Base-by-base conservation (phyloP, 2,888 invertebrate genomes). In the Drosophila pseudotakahashii region DNA sequence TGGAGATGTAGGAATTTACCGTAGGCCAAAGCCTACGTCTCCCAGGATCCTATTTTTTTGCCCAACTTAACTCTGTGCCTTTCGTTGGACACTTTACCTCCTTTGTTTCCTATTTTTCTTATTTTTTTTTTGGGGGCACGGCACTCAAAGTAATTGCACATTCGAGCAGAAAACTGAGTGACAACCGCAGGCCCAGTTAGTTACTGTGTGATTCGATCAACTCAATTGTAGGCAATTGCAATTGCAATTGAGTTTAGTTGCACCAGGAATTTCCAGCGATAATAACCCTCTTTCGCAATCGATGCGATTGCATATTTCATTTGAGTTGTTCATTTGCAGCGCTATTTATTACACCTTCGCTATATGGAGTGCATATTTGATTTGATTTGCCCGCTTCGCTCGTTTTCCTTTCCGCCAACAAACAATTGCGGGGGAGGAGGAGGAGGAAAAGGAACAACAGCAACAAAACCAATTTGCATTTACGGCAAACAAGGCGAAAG, bases 381-480 rank as follows among this genome's bases (percentile, higher is more conserved):
- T 71, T 81, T 76, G 66, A 53, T 76, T 73, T 73, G 73, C 52
- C 55, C 73, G 47, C 48, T 19, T 34, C 16, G 10, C 32, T 34
- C 34, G 48, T n/a, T 48, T 19, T 34, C 48, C 34, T 34, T 48
- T 48, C 34, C 16, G 16, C 48, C n/a, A 34, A 42, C 45, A 63
- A 71, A 59, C 60, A 66, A 61, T 66, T 60, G 36, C 36, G 19
- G 3, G 37, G 19, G 34, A 13, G 19, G 19, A 2, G 7, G 36
- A 26, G n/a, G 30, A 7, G 30, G 30, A 7, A 30, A 7, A 7
- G 30, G 30, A 32, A 34, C 36, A 50, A 36, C 64, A 47, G 48
- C 48, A 75, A 58, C 53, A 76, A 63, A 71, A 69, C 57, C 78
- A 80, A 83, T 80, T 83, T 78, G 81, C 84, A 80, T 80, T 59